Percentiles rank a stretch among this genome's conserved stretches.
Conservation (phyloP, 1,140 invertebrate genomes). For the Chlorops oryzae region DNA sequence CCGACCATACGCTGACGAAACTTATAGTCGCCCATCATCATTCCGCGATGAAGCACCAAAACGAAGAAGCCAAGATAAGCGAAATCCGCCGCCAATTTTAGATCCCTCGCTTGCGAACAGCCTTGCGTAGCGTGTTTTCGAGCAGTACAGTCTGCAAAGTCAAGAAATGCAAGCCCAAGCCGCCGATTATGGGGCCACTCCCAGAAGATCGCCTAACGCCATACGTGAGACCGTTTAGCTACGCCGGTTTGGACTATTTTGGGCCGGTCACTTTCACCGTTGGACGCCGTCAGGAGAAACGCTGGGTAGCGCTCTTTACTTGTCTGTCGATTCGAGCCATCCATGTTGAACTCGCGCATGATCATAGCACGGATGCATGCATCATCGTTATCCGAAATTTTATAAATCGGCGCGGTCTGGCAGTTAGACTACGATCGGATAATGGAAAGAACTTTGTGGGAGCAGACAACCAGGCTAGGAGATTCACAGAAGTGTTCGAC, state of each 20-base stretch:
- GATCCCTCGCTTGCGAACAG: no score
- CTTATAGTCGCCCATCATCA: no score
- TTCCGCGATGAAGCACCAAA: no score
- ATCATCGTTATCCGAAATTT: conserved; percentile 19
- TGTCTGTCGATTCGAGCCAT: conserved; percentile 20
- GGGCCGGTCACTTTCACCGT: conserved; percentile 15
- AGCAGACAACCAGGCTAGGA: conserved; percentile 24
- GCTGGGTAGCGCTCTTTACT: conserved; percentile 22
- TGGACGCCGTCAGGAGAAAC: conserved; percentile 18
- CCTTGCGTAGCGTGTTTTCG: no score
- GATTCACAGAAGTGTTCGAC: background rate
- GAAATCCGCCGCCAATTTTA: no score
- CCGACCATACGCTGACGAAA: no score
- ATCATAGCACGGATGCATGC: conserved; percentile 10
- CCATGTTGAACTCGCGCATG: conserved; percentile 18
- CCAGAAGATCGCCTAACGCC: background rate
- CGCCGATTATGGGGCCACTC: conserved; percentile 4
- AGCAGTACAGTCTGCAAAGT: background rate
- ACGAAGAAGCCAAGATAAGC: no score
- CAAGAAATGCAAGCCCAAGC: conserved; percentile 9
- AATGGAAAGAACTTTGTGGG: conserved; percentile 43
- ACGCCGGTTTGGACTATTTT: conserved; percentile 11
- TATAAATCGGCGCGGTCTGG: conserved; percentile 22
- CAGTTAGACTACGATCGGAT: conserved; percentile 31
- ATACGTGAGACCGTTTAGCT: conserved; percentile 10